Evolutionary conservation across 2,113 vertebrate species (phyloP).

Genomic region (Trichomycterus rosablanca): DNA sequence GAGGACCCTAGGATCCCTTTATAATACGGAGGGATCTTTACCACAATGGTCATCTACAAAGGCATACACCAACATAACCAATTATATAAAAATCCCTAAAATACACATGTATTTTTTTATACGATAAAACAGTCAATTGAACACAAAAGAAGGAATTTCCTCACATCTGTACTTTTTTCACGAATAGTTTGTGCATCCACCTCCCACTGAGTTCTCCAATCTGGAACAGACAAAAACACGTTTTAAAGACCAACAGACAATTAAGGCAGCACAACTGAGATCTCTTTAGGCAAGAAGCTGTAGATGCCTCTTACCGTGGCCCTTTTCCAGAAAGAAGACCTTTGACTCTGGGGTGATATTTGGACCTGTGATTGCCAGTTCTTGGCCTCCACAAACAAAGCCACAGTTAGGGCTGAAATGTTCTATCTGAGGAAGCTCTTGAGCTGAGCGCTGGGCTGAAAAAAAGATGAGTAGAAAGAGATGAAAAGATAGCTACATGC

Average conservation of each 20-base stretch:
- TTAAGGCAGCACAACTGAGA: too few relatives aligned
- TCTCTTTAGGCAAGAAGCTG: too few relatives aligned
- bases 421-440: constrained; percentile 91
- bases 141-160: constrained; percentile 39
- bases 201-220: constrained; percentile 89
- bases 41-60: constrained; percentile 77
- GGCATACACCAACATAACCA: not conserved
- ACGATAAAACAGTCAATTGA: not conserved
- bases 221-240: constrained; percentile 59
- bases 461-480: constrained; percentile 5
- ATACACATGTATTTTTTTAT: too few relatives aligned
- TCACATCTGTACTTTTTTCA: constrained; percentile 84
- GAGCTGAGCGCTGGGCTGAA: constrained; percentile 89
- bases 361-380: constrained; percentile 83
- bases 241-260: too few relatives aligned
- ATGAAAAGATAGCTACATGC: not conserved
- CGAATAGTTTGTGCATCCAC: constrained; percentile 80
- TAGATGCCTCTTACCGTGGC: constrained; percentile 69
- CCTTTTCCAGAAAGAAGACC: constrained; percentile 89
- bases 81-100: too few relatives aligned
- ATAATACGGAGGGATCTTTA: constrained; percentile 87
- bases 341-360: constrained; percentile 89
- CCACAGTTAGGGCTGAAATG: constrained; percentile 78
- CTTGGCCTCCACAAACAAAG: constrained; percentile 79
- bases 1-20: constrained; percentile 71